Conservation (phyloP, 2,113 vertebrate genomes). For the Chionis minor region DNA sequence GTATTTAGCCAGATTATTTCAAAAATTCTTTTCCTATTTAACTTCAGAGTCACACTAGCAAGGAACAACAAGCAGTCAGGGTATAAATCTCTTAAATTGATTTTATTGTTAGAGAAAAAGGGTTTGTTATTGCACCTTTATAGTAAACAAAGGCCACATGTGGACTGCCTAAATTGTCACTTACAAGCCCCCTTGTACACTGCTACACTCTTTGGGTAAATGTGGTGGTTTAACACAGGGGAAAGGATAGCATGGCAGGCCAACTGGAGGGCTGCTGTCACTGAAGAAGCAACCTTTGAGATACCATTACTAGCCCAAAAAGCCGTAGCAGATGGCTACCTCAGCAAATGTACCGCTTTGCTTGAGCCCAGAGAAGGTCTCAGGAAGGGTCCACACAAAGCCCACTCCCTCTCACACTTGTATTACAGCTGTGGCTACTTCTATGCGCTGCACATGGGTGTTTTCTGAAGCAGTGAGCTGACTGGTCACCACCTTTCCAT, state of each 20-base stretch:
- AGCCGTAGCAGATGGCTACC: background rate
- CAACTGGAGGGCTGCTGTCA: background rate
- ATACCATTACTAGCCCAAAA: background rate
- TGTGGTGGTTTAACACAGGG: background rate
- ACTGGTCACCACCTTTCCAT: background rate
- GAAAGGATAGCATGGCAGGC: background rate
- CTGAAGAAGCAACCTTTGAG: background rate
- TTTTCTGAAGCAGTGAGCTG: rapidly evolving
- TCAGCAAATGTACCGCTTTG: background rate
- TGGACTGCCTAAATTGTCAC: background rate
- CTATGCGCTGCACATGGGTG: rapidly evolving
- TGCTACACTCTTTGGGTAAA: background rate
- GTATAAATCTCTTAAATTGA: background rate
- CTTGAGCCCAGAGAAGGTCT: background rate
- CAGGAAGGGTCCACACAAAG: background rate
- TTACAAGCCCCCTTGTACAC: background rate
- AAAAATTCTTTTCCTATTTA: background rate
- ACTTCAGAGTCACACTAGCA: background rate
- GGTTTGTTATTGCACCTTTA: background rate
- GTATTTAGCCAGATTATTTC: background rate
- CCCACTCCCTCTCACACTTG: background rate
- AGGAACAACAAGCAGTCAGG: background rate
- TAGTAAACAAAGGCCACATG: background rate
- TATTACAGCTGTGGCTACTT: background rate
- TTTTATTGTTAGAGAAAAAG: background rate